A percentile compares a stretch with the other conserved stretches of the same genome.
Conservation (phyloP, 2,888 invertebrate species). For the Athalia rosae region DNA sequence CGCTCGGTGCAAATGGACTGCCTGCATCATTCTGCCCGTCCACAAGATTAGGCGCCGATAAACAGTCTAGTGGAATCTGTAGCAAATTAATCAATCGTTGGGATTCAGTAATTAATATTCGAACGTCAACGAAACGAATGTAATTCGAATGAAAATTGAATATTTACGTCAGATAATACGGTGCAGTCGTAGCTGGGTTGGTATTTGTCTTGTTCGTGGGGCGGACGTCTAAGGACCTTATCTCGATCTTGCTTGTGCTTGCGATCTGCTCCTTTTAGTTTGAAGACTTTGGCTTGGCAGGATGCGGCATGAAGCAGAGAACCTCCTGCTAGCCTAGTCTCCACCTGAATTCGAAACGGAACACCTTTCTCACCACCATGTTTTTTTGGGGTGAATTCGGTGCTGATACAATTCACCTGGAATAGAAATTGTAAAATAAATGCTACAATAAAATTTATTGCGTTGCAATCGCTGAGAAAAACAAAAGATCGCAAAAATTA, state of each 20-base stretch:
- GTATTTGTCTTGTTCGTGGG: constrained; percentile 91
- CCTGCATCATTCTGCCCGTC: constrained; percentile 58
- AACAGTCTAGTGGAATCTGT: constrained; percentile 68
- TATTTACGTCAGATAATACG: constrained; percentile 88
- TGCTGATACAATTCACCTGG: constrained; percentile 96
- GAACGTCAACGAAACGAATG: too few relatives aligned
- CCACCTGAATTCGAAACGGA: constrained; percentile 96
- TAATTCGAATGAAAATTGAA: not conserved
- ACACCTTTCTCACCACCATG: constrained; percentile 99
- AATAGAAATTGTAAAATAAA: constrained; percentile 49
- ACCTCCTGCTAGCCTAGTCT: constrained; percentile 84
- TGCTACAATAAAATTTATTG: not conserved
- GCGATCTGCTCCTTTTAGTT: constrained; percentile 96
- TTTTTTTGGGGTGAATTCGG: constrained; percentile 98
- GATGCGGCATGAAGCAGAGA: constrained; percentile 92
- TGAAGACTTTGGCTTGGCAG: constrained; percentile 96
- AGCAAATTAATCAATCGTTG: not conserved
- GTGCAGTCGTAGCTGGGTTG: constrained; percentile 98
- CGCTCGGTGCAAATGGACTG: constrained; percentile 63
- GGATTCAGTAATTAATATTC: not conserved
- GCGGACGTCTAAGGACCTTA: constrained; percentile 90
- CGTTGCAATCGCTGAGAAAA: not conserved
- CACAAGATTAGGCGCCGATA: constrained; percentile 60
- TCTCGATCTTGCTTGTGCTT: constrained; percentile 98
- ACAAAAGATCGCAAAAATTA: too few relatives aligned